These are phyloP conservation scores for Proteles cristata DNA, from an alignment of 2,113 vertebrate genomes.

Conservation along the genomic window DNA sequence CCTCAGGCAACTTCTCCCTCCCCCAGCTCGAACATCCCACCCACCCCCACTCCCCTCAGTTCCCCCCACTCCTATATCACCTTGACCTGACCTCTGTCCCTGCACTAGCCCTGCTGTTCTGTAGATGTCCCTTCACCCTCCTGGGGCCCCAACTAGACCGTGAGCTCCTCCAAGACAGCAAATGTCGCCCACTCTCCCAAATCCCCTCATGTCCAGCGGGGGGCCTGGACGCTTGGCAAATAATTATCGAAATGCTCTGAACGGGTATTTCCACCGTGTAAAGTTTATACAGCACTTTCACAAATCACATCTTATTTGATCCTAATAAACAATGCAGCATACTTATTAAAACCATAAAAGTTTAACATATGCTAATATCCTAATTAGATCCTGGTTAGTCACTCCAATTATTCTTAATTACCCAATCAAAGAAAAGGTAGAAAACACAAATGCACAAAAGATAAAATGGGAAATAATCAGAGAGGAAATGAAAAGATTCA, in stretches of 20 bases:
- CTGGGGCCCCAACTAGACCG: neutral
- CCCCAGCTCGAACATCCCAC: neutral
- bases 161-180: neutral
- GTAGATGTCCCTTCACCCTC: neutral
- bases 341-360: neutral
- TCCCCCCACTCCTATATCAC: too few species aligned
- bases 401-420: neutral
- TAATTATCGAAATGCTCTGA: neutral
- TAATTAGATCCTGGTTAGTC: neutral
- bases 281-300: neutral
- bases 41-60: neutral
- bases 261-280: neutral
- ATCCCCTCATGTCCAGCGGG: neutral
- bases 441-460: neutral
- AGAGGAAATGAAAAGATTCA: neutral
- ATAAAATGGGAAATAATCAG: neutral
- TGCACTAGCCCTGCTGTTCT: accelerated
- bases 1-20: neutral
- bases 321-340: neutral
- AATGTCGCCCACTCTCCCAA: neutral
- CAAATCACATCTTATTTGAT: neutral
- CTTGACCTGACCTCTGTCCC: neutral
- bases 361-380: neutral
- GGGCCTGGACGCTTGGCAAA: neutral
- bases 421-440: neutral